Evolutionary conservation across 2,797 vertebrate genomes (phyloP).

Genomic region (Paguma larvata): DNA sequence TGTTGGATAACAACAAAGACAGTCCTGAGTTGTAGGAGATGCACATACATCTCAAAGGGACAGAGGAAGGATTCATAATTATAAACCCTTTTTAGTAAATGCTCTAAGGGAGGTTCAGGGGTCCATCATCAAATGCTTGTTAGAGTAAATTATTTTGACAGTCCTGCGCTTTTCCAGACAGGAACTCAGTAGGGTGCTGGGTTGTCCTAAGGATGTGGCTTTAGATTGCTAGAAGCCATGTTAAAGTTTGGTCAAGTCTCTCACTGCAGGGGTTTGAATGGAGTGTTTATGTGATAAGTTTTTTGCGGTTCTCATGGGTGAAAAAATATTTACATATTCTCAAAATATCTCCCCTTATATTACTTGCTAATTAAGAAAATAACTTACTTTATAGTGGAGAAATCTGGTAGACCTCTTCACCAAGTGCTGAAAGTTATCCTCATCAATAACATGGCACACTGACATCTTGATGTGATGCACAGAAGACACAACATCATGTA

Average conservation of each 20-base stretch:
- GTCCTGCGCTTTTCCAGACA: not conserved
- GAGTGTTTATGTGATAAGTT: no score
- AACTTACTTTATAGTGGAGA: no score
- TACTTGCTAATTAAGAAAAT: no score
- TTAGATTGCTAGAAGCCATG: not conserved
- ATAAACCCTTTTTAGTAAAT: not conserved
- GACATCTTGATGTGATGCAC: no score
- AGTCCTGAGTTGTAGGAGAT: not conserved
- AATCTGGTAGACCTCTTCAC: no score
- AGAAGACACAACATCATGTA: no score
- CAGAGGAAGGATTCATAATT: not conserved
- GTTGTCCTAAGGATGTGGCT: not conserved
- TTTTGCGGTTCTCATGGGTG: no score
- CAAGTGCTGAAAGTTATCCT: no score
- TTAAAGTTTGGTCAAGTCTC: not conserved
- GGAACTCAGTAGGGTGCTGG: not conserved
- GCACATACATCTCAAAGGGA: not conserved
- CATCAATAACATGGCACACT: no score
- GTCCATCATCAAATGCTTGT: not conserved
- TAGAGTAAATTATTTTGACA: not conserved
- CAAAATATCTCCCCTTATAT: no score
- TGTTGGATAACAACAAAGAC: not conserved
- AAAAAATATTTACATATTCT: no score
- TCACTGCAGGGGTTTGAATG: no score
- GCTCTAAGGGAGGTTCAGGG: not conserved